phyloP scores from a whole-genome alignment of 2,113 vertebrate genomes.

The Platysternon megacephalum region DNA sequence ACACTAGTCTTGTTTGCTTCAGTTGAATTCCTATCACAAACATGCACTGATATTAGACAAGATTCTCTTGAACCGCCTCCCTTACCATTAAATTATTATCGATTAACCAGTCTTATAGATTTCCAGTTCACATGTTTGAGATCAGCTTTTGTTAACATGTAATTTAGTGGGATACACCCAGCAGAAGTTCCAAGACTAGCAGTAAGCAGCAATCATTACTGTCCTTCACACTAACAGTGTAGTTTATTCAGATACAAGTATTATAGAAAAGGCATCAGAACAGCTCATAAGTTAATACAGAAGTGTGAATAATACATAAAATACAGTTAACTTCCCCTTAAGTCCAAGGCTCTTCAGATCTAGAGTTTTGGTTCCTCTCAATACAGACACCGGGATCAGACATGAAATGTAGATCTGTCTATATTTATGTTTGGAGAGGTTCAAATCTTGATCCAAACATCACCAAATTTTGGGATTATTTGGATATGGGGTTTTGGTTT shows the following conservation, averaged over 20 bases:
- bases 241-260: neutral
- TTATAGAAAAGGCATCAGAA: neutral
- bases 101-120: neutral
- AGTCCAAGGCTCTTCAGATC: neutral
- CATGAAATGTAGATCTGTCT: neutral
- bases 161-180: neutral
- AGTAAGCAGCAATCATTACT: neutral
- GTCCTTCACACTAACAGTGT: neutral
- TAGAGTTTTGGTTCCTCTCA: neutral
- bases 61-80: neutral
- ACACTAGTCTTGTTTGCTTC: neutral
- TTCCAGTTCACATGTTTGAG: neutral
- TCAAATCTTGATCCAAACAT: neutral
- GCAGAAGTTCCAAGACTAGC: neutral
- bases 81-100: neutral
- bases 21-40: neutral
- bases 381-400: neutral
- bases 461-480: neutral
- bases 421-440: neutral
- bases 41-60: neutral
- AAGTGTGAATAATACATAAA: conserved; percentile 17
- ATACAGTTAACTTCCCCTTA: neutral
- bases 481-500: neutral
- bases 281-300: neutral
- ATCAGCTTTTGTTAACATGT: neutral